These are phyloP conservation scores for Chinchilla lanigera DNA, from an alignment of 2,113 vertebrate genomes.

Conservation along the genomic window DNA sequence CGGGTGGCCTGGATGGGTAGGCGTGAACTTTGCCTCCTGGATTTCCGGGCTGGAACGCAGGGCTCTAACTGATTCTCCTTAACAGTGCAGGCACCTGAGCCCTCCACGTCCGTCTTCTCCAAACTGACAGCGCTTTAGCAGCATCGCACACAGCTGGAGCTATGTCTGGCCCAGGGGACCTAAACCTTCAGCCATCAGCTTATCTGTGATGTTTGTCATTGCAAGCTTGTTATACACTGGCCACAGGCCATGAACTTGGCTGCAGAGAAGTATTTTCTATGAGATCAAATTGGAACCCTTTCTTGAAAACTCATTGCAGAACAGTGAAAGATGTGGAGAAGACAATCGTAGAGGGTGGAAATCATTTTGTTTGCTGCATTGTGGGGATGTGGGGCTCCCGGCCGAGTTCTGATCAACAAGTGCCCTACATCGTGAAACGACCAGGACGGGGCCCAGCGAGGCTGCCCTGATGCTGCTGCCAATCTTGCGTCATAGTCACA, in stretches of 20 bases:
- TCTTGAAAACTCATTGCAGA: background rate
- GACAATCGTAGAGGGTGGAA: background rate
- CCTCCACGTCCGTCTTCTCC: background rate
- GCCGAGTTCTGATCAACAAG: background rate
- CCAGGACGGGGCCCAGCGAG: background rate
- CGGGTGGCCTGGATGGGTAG: background rate
- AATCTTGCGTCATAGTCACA: background rate
- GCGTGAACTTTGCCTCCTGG: background rate
- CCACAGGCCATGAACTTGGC: background rate
- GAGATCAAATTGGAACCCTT: background rate
- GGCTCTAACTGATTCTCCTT: background rate
- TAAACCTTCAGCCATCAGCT: background rate
- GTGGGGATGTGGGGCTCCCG: too few species aligned
- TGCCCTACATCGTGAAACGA: fast-evolving
- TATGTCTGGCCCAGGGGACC: background rate
- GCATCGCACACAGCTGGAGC: background rate
- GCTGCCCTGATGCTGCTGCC: background rate
- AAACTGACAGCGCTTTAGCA: background rate
- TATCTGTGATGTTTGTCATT: background rate
- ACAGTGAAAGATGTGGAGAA: background rate
- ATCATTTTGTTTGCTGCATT: background rate
- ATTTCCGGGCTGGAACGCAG: background rate
- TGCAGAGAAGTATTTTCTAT: background rate
- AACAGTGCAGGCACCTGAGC: background rate
- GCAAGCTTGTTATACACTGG: background rate